Evolutionary conservation across 2,888 invertebrate genomes (phyloP).

Genomic region (Aphidoletes aphidimyza): DNA sequence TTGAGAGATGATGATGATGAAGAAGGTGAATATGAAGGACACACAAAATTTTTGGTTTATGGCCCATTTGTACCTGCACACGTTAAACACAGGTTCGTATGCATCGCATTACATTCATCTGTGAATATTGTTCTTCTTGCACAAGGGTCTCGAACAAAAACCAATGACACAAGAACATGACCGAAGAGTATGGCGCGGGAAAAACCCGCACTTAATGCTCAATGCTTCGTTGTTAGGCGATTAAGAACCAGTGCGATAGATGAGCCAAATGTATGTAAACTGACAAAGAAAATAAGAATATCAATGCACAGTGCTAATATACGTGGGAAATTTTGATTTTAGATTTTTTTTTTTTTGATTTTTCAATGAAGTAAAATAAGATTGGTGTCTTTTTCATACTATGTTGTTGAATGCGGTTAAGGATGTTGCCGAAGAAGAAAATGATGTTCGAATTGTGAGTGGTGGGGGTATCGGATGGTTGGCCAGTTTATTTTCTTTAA

Average conservation of each 20-base stretch:
- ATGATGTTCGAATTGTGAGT: no score
- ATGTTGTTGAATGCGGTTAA: background rate
- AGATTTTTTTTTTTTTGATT: background rate
- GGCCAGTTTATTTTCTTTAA: background rate
- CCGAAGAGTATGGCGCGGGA: background rate
- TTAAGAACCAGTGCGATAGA: background rate
- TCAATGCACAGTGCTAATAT: constrained; percentile 11
- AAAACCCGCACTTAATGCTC: background rate
- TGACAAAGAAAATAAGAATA: background rate
- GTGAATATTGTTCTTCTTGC: background rate
- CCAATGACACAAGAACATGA: background rate
- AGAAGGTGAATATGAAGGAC: no score
- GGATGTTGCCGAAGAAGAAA: no score
- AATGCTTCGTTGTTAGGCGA: background rate
- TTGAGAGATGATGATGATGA: no score
- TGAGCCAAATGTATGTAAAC: background rate
- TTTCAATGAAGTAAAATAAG: no score
- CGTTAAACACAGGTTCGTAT: no score
- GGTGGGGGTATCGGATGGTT: background rate
- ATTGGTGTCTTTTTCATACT: background rate
- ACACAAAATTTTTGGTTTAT: no score
- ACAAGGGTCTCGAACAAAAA: background rate
- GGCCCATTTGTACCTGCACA: background rate
- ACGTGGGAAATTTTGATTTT: constrained; percentile 40
- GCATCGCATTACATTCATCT: background rate